phyloP scores from a whole-genome alignment of 2,888 invertebrate genomes.

The Nomada lathburiana region DNA sequence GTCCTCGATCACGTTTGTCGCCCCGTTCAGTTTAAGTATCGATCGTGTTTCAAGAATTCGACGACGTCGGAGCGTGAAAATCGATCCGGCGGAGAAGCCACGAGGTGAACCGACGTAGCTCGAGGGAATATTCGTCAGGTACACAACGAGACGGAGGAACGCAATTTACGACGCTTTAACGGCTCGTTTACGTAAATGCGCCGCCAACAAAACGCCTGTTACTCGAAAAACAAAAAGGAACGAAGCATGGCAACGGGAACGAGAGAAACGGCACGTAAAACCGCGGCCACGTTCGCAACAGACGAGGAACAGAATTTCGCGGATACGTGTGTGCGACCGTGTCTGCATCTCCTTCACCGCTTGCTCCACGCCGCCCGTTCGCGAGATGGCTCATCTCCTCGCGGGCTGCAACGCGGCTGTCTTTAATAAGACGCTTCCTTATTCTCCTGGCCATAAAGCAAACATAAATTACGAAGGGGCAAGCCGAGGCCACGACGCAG shows the following conservation, averaged over 20 bases:
- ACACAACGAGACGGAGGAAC: constrained; percentile 1
- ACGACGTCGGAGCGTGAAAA: not conserved
- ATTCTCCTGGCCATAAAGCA: constrained; percentile 80
- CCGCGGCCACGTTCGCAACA: constrained; percentile 25
- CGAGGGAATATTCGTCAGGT: too few species aligned
- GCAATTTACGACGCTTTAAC: constrained; percentile 50
- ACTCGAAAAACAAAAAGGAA: not conserved
- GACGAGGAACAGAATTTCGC: constrained; percentile 36
- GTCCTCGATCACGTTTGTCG: not conserved
- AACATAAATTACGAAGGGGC: constrained; percentile 80
- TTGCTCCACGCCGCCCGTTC: constrained; percentile 5
- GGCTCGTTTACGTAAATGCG: constrained; percentile 52
- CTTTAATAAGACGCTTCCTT: constrained; percentile 82
- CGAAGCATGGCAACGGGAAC: not conserved
- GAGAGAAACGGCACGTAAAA: constrained; percentile 40
- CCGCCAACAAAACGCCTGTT: constrained; percentile 46
- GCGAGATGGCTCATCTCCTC: constrained; percentile 38
- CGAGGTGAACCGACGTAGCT: too few species aligned
- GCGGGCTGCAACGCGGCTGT: constrained; percentile 69
- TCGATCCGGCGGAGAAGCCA: too few species aligned
- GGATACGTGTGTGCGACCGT: constrained; percentile 5
- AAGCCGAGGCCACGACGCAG: constrained; percentile 69
- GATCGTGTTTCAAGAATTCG: not conserved
- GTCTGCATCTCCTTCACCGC: constrained; percentile 7
- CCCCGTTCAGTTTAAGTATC: not conserved